Conservation (phyloP, 2,888 invertebrate genomes). For the Cosmia pyralina region DNA sequence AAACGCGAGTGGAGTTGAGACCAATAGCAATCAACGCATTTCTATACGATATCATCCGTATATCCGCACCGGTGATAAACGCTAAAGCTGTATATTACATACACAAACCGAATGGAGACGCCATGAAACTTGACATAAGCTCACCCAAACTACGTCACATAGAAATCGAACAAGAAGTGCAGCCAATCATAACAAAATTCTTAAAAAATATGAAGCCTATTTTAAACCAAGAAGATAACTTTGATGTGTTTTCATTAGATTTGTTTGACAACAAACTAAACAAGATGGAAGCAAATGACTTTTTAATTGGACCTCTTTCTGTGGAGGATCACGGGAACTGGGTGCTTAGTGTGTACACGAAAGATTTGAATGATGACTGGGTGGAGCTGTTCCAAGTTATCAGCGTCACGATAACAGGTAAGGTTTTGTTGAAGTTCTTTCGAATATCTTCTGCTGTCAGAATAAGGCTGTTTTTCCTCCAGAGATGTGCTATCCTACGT, state of each 20-base stretch:
- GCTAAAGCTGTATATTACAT: slow-evolving; percentile 71
- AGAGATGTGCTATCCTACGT: too few species aligned
- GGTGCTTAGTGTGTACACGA: slow-evolving; percentile 78
- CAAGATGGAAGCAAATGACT: slow-evolving; percentile 72
- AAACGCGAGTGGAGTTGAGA: slow-evolving; percentile 73
- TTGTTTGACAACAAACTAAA: slow-evolving; percentile 49
- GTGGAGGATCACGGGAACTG: slow-evolving; percentile 83
- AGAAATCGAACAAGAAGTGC: not conserved
- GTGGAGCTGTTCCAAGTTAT: slow-evolving; percentile 82
- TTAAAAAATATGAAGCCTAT: slow-evolving; percentile 54
- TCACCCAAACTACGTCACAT: slow-evolving; percentile 33
- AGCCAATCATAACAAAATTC: slow-evolving; percentile 16
- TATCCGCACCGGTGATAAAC: slow-evolving; percentile 75
- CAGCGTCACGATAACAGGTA: slow-evolving; percentile 79
- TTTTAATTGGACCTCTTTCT: slow-evolving; percentile 79
- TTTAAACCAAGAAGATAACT: slow-evolving; percentile 45
- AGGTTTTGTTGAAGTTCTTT: slow-evolving; percentile 19
- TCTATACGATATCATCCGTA: slow-evolving; percentile 74
- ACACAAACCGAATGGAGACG: slow-evolving; percentile 76
- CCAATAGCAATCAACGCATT: slow-evolving; percentile 70
- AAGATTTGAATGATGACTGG: slow-evolving; percentile 71
- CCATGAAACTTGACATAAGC: slow-evolving; percentile 66
- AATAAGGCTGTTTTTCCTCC: too few species aligned
- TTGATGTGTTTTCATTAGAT: slow-evolving; percentile 43
- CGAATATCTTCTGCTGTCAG: not conserved